Conservation (phyloP, 30 jellyfish, hydroid and myxozoan species). For the Pseudorhiza aurosa region DNA sequence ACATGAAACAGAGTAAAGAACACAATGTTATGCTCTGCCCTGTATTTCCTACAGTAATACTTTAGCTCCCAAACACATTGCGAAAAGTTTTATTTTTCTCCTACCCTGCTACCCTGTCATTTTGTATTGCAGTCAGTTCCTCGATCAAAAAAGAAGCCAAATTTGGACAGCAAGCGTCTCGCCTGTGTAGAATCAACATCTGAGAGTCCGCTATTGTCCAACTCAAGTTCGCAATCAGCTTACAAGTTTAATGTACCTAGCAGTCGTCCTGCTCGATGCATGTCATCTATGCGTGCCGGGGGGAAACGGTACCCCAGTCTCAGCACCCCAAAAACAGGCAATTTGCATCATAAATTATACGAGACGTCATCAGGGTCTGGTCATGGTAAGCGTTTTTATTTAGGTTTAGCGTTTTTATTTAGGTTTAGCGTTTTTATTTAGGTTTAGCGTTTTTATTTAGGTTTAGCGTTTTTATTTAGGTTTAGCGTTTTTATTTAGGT, state of each 20-base stretch:
- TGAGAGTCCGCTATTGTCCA: constrained; percentile 3
- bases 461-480: too few species aligned
- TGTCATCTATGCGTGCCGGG: constrained; percentile 7
- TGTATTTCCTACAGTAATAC: too few species aligned
- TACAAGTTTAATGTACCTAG: constrained; percentile 44
- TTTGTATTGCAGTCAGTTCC: constrained; percentile 28
- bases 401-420: too few species aligned
- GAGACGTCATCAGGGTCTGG: constrained; percentile 10
- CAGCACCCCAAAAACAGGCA: constrained; percentile 47
- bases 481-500: too few species aligned
- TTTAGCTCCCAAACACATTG: too few species aligned
- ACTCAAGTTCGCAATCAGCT: constrained; percentile 27
- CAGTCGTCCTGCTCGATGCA: constrained; percentile 28
- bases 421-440: too few species aligned
- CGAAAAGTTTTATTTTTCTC: too few species aligned
- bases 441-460: too few species aligned
- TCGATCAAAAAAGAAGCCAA: background rate
- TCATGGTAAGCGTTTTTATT: constrained; percentile 22
- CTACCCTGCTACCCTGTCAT: background rate
- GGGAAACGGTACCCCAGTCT: constrained; percentile 46
- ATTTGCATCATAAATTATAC: background rate
- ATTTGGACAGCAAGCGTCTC: background rate
- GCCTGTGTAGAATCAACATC: constrained; percentile 3
- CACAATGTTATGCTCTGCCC: too few species aligned
- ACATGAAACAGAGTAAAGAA: too few species aligned